Conservation (phyloP, 2,113 vertebrate species). For the Pao palembangensis region DNA sequence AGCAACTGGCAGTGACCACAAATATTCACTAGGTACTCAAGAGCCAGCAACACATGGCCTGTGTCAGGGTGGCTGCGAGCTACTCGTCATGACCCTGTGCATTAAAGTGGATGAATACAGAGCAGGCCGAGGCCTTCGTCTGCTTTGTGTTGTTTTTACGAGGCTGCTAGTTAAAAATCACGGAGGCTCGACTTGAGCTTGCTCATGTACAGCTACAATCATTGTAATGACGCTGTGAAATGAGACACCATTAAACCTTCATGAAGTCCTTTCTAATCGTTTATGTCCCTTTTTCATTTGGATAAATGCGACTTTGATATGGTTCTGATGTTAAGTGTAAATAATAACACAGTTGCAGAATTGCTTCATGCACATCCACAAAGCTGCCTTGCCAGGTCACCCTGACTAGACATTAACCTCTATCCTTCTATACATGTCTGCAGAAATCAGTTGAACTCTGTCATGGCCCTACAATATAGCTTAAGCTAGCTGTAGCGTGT, state of each 20-base stretch:
- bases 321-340: slow-evolving; percentile 72
- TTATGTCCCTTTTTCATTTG: slow-evolving; percentile 79
- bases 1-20: slow-evolving; percentile 37
- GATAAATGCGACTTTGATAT: slow-evolving; percentile 80
- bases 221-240: neutral
- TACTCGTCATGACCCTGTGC: slow-evolving; percentile 35
- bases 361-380: neutral
- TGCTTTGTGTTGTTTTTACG: slow-evolving; percentile 55
- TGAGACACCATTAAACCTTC: slow-evolving; percentile 57
- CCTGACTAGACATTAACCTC: too few relatives aligned
- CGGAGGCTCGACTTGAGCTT: slow-evolving; percentile 25
- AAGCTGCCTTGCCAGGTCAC: too few relatives aligned
- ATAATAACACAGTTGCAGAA: neutral
- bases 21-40: slow-evolving; percentile 38
- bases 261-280: slow-evolving; percentile 61
- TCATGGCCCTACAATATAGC: neutral
- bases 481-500: neutral
- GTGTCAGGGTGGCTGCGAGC: too few relatives aligned
- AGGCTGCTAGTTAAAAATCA: slow-evolving; percentile 59
- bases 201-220: slow-evolving; percentile 26
- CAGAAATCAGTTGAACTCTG: too few relatives aligned
- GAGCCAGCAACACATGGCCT: slow-evolving; percentile 9
- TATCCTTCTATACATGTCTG: too few relatives aligned
- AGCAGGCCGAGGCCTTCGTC: slow-evolving; percentile 41
- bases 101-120: slow-evolving; percentile 58